Evolutionary conservation across 2,888 invertebrate genomes (phyloP), one percentile per base, ranked within the genome.

Genomic region (Anorthoa munda): DNA sequence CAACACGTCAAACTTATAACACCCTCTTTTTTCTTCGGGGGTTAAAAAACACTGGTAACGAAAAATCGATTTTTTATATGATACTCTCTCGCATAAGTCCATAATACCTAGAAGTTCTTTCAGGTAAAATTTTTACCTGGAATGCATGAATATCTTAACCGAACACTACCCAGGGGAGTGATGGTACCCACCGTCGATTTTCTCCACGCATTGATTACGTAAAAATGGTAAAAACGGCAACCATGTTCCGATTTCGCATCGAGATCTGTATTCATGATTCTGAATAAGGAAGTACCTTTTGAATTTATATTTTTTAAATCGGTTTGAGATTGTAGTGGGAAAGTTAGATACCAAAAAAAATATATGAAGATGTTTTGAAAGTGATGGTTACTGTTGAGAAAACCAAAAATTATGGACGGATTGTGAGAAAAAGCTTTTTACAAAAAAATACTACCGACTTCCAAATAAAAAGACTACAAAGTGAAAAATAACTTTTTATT

Each of bases 121-220:
- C 76, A 76, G 77, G 87, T 86, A 81, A 77, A 79, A 75, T 18
- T 72, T 72, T 75, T 53, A 51, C 56, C 56, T 61, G 55, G 71
- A 81, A 83, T 86, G 88, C 82, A 86, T 87, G 84, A 86, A 86
- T 86, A 87, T 84, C 84, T 86, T 86, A 82, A 74, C 80, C 77
- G 26, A 77, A 81, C 53, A 59, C 67, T 59, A 61, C 87, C 86
- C 86, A 0, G 2, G 86, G 86, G 86, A 78, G 65, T 53, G 48
- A 51, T 84, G 64, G 69, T 68, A 64, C 72, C 66, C 72, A 65
- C 71, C 66, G 63, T 61, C 79, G 72, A 80, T 84, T 76, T 69
- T 17, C 64, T 66, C 65, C 31, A 80, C 71, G 82, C 86, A 84
- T 86, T 84, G 84, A 86, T 86, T 82, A 84, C 82, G 74, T 80